Base-by-base conservation (phyloP, 2,797 vertebrate genomes). In the Agapornis canus region DNA sequence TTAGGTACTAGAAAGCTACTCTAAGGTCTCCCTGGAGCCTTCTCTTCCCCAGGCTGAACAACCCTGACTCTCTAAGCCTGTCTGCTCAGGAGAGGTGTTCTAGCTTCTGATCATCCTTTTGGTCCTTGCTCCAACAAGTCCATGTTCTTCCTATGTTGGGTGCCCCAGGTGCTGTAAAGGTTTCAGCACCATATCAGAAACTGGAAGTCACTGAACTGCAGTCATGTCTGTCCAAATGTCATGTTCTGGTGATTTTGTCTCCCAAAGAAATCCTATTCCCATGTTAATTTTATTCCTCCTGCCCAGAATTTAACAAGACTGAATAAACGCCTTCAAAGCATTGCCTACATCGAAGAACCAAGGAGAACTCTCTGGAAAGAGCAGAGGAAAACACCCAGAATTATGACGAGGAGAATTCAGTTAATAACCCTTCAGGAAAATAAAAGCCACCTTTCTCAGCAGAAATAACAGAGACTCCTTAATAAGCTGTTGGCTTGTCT, bases 401-500 rank as follows among this genome's bases (percentile, higher is more conserved):
- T 66, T 78, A 47, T 19, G 81, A 78, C 35, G 68, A 73, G 57
- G 54, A 85, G 57, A 77, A 95, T 92, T 91, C 65, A 83, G 76
- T 61, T 78, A 95, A 75, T 75, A 71, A 80, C 45, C 63, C 65
- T 70, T 83, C 72, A 89, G 65, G 84, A 91, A 87, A 96, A 89
- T 31, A 72, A 86, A 88, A 93, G 84, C 61, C 45, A 91, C 61
- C 45, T 93, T 83, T 87, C 86, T 93, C 86, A 56, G 79, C 79
- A 92, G 89, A 95, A 96, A 86, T 52, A 93, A 85, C 73, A 93
- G 73, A 89, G 66, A 64, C 76, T 89, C 76, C 57, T 92, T 81
- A 92, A 87, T 81, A 94, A 94, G 61, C 69, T 35, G 16, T 87
- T 95, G 93, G 89, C 89, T 93, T 21, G 1, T 86, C 54, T 72